Evolutionary conservation across 30 jellyfish, hydroid and myxozoan species (phyloP), one percentile per base, ranked within the genome.

Genomic region (Clytia hemisphaerica): DNA sequence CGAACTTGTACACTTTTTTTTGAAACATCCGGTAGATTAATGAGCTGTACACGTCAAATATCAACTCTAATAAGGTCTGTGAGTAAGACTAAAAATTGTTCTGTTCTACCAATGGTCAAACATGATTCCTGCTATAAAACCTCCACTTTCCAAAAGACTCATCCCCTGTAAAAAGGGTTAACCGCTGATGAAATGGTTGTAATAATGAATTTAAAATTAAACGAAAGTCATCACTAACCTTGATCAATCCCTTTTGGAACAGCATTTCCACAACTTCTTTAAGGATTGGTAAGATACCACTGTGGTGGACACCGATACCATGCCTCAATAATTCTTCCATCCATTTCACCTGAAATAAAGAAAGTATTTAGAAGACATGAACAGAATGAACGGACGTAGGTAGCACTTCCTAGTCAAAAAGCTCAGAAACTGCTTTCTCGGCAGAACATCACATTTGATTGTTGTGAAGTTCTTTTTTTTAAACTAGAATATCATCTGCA

Each of bases 281-380:
- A 5, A 92, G 78, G 22, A 92, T 92, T 9, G 99, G 99, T 21
- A 92, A 72, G 1, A 92, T 71, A 22, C 99, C 99, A 74, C 99
- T 92, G 77, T 92, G 99, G 66, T 92, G 99, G 2, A 92, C 95
- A 19, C 93, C 99, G 22, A 92, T 64, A 10, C 99, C 99, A 16
- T 88, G 78, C 44, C 65, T 83, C 77, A 80, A 38, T 33, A 92
- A 78, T 33, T 60, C 95, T 62, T 74, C 76, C 89, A 92, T 73
- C 96, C 99, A 78, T 22, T 64, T 61, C 21, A 89, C 94, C 98
- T 89, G 12, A 3, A 25, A 44, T 5, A 33, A 29, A 33, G 30
- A 54, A 16, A 22, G 26, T 0, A 18, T 27, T 5, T 18, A n/a
- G n/a, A 0, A 5, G n/a, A n/a, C n/a, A n/a, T n/a, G n/a, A n/a